Percentiles rank a stretch among this genome's conserved stretches.
Conservation (phyloP, 2,888 invertebrate species). For the Rhagonycha fulva region DNA sequence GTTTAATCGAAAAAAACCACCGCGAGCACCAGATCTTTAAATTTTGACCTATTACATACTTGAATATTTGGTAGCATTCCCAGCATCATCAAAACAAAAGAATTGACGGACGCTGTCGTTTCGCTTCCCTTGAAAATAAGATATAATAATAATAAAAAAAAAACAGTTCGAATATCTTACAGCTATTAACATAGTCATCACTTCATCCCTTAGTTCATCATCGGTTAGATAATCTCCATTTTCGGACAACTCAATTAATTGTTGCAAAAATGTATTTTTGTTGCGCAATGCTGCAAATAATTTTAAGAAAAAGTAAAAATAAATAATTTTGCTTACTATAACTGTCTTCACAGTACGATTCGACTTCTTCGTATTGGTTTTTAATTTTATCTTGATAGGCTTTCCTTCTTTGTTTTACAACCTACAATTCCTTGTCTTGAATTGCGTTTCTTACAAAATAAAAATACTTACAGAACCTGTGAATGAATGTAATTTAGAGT, state of each 20-base stretch:
- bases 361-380: too few relatives aligned
- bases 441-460: neutral
- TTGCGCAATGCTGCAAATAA: neutral
- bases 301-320: too few relatives aligned
- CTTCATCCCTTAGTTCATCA: conserved; percentile 29
- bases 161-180: conserved; percentile 7
- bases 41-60: too few relatives aligned
- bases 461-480: too few relatives aligned
- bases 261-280: conserved; percentile 54
- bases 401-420: conserved; percentile 4
- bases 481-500: too few relatives aligned
- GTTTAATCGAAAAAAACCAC: too few relatives aligned
- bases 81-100: conserved; percentile 39
- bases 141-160: neutral
- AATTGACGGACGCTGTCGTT: conserved; percentile 41
- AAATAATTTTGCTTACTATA: too few relatives aligned
- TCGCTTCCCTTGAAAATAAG: conserved; percentile 40
- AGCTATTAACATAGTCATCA: conserved; percentile 26
- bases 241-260: conserved; percentile 50
- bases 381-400: neutral
- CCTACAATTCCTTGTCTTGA: neutral
- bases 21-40: too few relatives aligned
- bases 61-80: conserved; percentile 26
- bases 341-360: too few relatives aligned
- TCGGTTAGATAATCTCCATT: conserved; percentile 16